phyloP scores from a whole-genome alignment of 1,140 invertebrate genomes.

The Psilanteris sp. region DNA sequence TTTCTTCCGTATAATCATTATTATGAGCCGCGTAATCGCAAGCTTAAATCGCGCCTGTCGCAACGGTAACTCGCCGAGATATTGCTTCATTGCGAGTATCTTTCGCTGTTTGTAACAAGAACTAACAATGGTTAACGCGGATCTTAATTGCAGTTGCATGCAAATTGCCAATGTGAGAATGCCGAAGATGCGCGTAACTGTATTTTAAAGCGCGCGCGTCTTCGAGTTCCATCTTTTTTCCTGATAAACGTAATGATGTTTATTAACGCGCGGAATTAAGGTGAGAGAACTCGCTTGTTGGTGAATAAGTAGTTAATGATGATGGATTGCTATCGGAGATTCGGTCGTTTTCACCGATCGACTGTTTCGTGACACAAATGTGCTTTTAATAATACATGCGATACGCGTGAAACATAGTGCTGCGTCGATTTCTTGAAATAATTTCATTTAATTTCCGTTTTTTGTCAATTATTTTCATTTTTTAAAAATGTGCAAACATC shows the following conservation, averaged over 20 bases:
- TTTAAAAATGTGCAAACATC: too few relatives aligned
- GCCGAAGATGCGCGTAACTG: slow-evolving; percentile 60
- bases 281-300: slow-evolving; percentile 29
- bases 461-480: too few relatives aligned
- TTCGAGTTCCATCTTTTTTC: slow-evolving; percentile 22
- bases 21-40: too few relatives aligned
- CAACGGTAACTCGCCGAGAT: slow-evolving; percentile 43
- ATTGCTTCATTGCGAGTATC: slow-evolving; percentile 38
- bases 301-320: slow-evolving; percentile 21
- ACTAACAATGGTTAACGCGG: slow-evolving; percentile 61
- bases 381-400: too few relatives aligned
- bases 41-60: slow-evolving; percentile 26
- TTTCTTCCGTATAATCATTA: too few relatives aligned
- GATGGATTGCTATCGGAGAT: slow-evolving; percentile 38
- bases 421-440: too few relatives aligned
- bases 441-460: too few relatives aligned
- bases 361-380: too few relatives aligned
- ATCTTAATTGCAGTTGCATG: slow-evolving; percentile 75
- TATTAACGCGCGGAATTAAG: slow-evolving; percentile 28
- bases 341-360: too few relatives aligned
- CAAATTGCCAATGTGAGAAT: slow-evolving; percentile 69
- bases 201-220: slow-evolving; percentile 45
- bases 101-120: slow-evolving; percentile 18
- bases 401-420: too few relatives aligned
- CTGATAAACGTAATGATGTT: slow-evolving; percentile 20